These are phyloP conservation scores for Oreonectes daqikongensis DNA, from an alignment of 2,797 vertebrate species.

Conservation along the genomic window DNA sequence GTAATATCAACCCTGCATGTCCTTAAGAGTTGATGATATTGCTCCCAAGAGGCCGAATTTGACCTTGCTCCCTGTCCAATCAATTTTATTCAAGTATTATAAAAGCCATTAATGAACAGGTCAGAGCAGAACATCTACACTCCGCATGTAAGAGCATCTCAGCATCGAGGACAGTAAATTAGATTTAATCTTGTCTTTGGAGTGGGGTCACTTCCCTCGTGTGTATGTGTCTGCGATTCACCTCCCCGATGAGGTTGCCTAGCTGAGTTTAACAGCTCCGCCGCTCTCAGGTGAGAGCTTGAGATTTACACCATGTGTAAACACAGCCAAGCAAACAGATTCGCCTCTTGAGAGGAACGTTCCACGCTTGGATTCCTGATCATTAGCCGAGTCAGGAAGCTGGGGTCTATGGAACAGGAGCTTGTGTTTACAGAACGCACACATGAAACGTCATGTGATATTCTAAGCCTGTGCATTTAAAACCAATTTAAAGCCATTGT, in stretches of 20 bases:
- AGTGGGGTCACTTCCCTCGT: constrained; percentile 36
- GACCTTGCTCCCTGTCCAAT: constrained; percentile 36
- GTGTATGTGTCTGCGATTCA: constrained; percentile 17
- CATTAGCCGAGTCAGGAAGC: constrained; percentile 55
- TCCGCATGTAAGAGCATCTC: constrained; percentile 1
- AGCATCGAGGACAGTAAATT: constrained; percentile 24
- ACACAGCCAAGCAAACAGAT: constrained; percentile 53
- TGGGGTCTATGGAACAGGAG: constrained; percentile 34
- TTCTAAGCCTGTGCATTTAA: no score
- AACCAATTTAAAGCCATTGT: no score
- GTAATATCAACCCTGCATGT: constrained; percentile 5
- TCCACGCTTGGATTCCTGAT: constrained; percentile 46
- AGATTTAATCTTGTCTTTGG: constrained; percentile 45
- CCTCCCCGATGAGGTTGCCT: constrained; percentile 35
- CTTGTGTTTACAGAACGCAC: constrained; percentile 29
- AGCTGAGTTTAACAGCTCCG: constrained; percentile 44
- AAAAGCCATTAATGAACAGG: constrained; percentile 36
- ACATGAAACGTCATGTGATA: neutral
- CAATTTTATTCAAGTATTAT: constrained; percentile 28
- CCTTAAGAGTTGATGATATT: constrained; percentile 10
- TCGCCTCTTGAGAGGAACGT: constrained; percentile 47
- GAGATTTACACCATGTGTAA: constrained; percentile 51
- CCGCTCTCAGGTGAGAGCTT: constrained; percentile 52
- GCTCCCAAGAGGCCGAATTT: constrained; percentile 7
- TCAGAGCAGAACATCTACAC: constrained; percentile 30